phyloP scores from a whole-genome alignment of 2,888 invertebrate species.

The Aphodius sticticus region DNA sequence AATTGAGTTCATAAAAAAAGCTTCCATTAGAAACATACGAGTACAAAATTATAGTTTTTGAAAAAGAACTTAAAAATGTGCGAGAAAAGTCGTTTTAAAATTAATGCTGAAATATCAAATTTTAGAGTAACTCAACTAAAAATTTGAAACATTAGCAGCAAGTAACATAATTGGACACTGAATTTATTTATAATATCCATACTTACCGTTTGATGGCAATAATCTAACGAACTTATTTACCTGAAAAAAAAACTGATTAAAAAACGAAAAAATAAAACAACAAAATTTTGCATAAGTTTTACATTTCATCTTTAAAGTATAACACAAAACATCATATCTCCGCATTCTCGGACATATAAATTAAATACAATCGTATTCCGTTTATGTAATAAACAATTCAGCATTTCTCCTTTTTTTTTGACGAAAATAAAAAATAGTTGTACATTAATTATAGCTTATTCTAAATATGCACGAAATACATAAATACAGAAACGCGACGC shows the following conservation, averaged over 20 bases:
- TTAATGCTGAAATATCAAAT: too few relatives aligned
- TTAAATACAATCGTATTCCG: not conserved
- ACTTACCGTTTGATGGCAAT: not conserved
- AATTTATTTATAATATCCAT: not conserved
- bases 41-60: too few relatives aligned
- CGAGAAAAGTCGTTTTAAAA: too few relatives aligned
- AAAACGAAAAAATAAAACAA: not conserved
- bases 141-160: too few relatives aligned
- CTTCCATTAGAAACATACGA: too few relatives aligned
- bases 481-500: constrained; percentile 6
- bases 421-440: not conserved
- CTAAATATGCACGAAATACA: constrained; percentile 9
- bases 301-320: not conserved
- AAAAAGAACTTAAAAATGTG: too few relatives aligned
- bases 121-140: too few relatives aligned
- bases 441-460: constrained; percentile 17
- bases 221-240: not conserved
- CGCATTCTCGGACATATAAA: not conserved
- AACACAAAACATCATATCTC: not conserved
- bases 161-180: too few relatives aligned
- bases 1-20: too few relatives aligned
- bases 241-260: not conserved
- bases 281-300: not conserved
- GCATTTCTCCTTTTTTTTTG: not conserved
- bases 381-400: not conserved